Base-by-base conservation (phyloP, 2,888 invertebrate genomes). In the Microdon myrmicae region DNA sequence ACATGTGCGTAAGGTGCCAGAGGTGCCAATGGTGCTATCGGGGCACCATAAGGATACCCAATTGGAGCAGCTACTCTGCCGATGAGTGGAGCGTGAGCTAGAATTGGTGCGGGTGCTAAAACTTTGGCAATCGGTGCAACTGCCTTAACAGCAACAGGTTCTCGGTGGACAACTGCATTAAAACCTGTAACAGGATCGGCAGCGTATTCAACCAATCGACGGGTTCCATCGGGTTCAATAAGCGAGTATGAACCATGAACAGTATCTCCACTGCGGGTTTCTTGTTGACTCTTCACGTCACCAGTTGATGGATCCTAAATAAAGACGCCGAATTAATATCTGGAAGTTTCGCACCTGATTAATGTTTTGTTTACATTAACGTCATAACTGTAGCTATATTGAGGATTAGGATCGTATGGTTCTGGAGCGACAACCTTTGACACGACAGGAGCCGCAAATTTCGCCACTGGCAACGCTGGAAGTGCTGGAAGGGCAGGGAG, bases 101-200 rank as follows among this genome's bases (percentile, higher is more conserved):
- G 28, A 7, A 70, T 55, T 48, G 73, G 70, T 31, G 71, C 68
- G 3, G 76, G 74, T 35, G 75, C 74, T 13, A 71, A 67, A 16
- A 71, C 68, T 47, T 72, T 71, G 7, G 72, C 71, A 34, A 70
- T 55, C 61, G 75, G 75, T 20, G 78, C 77, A 23, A 79, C 73
- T 7, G 77, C 79, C 71, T 81, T 80, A 2, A 75, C 76, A 3
- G 73, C 79, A 4, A 81, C 71, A 10, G 82, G 82, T 70, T 82
- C 81, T 39, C 81, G 81, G 69, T 80, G 82, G 10, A 84, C 84
- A 29, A 84, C 82, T 53, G 84, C 84, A 71, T 84, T 84, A 81
- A 84, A 84, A 38, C 84, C 84, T 70, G 84, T 81, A 51, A 83
- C 78, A 32, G 84, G 83, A 75, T 84, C 84, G 41, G 84, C 83